phyloP scores from a whole-genome alignment of 2,888 invertebrate species.

The Drosophila paracracens region DNA sequence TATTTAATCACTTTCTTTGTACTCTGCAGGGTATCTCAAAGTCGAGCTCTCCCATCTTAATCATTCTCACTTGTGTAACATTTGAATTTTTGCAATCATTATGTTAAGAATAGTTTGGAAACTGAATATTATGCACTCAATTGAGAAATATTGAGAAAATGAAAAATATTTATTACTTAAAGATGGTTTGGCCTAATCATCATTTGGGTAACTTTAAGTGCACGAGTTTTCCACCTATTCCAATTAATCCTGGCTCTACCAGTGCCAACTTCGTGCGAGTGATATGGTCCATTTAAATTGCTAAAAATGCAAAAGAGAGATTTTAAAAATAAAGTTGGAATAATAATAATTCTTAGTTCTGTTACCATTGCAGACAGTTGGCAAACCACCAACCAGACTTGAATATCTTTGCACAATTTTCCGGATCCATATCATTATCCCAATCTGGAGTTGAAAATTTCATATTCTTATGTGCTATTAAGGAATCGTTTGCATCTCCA shows the following conservation, averaged over 20 bases:
- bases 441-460: conserved; percentile 88
- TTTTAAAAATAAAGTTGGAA: not conserved
- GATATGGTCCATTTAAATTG: not conserved
- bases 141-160: too few species aligned
- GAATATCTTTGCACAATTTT: conserved; percentile 83
- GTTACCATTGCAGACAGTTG: accelerated
- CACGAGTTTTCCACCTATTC: accelerated
- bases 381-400: not conserved
- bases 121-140: not conserved
- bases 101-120: too few species aligned
- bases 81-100: too few species aligned
- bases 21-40: too few species aligned
- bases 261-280: accelerated
- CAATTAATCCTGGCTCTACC: not conserved
- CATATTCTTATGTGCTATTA: conserved; percentile 88
- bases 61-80: too few species aligned
- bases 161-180: not conserved
- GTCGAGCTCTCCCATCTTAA: too few species aligned
- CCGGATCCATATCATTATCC: conserved; percentile 87
- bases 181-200: not conserved
- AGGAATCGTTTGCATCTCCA: conserved; percentile 88
- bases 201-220: not conserved
- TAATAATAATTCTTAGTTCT: not conserved
- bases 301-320: not conserved
- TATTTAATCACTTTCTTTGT: too few species aligned